Conservation (phyloP, 2,888 invertebrate species). For the Drosophila leonis region DNA sequence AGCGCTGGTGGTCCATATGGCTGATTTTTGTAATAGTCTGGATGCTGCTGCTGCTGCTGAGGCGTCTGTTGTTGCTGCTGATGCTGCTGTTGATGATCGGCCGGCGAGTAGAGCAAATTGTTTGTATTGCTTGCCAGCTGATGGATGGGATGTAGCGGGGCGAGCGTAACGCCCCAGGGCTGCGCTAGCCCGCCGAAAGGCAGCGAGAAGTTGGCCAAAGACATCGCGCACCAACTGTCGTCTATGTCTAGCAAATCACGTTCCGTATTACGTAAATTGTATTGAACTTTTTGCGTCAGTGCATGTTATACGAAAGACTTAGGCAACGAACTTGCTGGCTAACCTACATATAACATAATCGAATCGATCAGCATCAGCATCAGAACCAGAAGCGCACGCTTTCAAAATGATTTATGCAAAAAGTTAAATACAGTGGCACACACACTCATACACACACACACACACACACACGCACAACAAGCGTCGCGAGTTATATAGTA, state of each 20-base stretch:
- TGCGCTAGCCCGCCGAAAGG: constrained; percentile 83
- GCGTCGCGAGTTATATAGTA: constrained; percentile 40
- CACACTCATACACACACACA: constrained; percentile 28
- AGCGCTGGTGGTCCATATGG: constrained; percentile 84
- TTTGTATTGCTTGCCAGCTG: constrained; percentile 85
- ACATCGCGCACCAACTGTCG: constrained; percentile 70
- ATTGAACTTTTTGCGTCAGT: constrained; percentile 49
- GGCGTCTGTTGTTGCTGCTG: constrained; percentile 40
- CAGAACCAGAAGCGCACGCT: constrained; percentile 56
- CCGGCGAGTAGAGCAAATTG: constrained; percentile 84
- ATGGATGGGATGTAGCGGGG: constrained; percentile 84
- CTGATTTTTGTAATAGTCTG: constrained; percentile 84
- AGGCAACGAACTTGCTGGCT: constrained; percentile 55
- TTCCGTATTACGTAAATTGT: constrained; percentile 49
- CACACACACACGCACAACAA: constrained; percentile 17
- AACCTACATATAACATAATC: constrained; percentile 55
- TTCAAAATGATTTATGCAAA: constrained; percentile 71
- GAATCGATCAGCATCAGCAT: constrained; percentile 15
- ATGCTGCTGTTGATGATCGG: constrained; percentile 84
- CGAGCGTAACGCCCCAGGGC: constrained; percentile 84
- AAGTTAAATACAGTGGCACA: constrained; percentile 54
- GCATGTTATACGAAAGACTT: constrained; percentile 65
- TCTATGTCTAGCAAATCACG: constrained; percentile 10
- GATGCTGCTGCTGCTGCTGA: not conserved
- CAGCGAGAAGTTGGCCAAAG: constrained; percentile 85